A percentile compares a stretch with the other conserved stretches of the same genome.
phyloP scores from a whole-genome alignment of 2,888 invertebrate genomes.

The Megastigmus dorsalis region DNA sequence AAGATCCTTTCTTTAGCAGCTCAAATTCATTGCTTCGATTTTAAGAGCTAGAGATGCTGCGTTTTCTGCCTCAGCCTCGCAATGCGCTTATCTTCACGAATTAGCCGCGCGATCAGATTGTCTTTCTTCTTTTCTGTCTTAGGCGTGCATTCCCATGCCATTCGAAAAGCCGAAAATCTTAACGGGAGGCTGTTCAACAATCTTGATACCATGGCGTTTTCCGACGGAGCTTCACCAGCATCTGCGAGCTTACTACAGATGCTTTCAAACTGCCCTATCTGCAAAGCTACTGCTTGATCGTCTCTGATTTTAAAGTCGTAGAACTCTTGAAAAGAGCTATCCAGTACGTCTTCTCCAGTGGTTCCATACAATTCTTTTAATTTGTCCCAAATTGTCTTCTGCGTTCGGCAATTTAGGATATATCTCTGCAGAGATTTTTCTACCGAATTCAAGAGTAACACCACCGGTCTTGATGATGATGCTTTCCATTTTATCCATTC shows the following conservation, averaged over 20 bases:
- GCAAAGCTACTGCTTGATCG: conserved; percentile 24
- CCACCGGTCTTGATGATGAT: neutral
- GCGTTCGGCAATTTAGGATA: conserved; percentile 25
- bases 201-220: conserved; percentile 12
- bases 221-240: conserved; percentile 15
- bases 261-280: conserved; percentile 43
- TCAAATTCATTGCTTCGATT: too few relatives aligned
- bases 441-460: conserved; percentile 34
- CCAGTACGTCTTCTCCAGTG: conserved; percentile 46
- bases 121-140: neutral
- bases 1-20: too few relatives aligned
- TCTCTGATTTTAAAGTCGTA: conserved; percentile 48
- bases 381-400: conserved; percentile 49
- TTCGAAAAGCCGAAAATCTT: conserved; percentile 35
- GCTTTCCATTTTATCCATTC: conserved; percentile 44
- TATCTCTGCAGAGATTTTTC: conserved; percentile 6
- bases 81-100: conserved; percentile 34
- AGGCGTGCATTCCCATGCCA: conserved; percentile 48
- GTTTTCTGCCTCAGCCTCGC: too few relatives aligned
- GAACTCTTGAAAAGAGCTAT: conserved; percentile 49
- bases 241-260: conserved; percentile 47
- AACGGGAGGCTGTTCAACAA: conserved; percentile 25
- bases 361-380: conserved; percentile 46
- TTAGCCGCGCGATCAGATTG: neutral
- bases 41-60: too few relatives aligned